Evolutionary conservation across 2,888 invertebrate species (phyloP), one percentile per base, ranked within the genome.

Genomic region (Iphiclides podalirius): DNA sequence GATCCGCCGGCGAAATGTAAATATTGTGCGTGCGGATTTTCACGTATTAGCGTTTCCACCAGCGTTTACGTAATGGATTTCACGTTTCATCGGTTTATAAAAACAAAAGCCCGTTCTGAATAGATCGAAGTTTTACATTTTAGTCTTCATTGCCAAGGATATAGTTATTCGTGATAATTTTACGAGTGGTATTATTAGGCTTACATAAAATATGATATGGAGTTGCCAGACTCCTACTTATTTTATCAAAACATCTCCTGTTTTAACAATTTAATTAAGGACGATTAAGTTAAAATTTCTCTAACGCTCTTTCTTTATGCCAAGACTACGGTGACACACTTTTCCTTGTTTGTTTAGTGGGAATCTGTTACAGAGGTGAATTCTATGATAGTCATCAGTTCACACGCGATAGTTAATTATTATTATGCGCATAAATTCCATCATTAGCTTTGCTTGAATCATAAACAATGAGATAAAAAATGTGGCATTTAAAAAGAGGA

Each of bases 331-430:
- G 8, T 51, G 50, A 45, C 50, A 45, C 36, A 51, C 50, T 51
- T 51, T 44, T 51, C 45, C 50, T 41, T 45, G 36, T 45, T 51
- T 45, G 45, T 45, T 36, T 36, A 45, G 50, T 51, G 50, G 50
- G 50, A 51, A 51, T 23, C 26, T 41, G 17, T 45, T 51, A 36
- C 41, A 12, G 40, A 31, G 36, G 45, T 17, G 34, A 45, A 51
- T 51, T 23, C 50, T 31, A 8, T 23, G 50, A 51, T 45, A 45
- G 35, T 13, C 33, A 48, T 49, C 43, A 28, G 36, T 45, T 51
- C 50, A 33, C 50, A 51, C 50, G 45, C 50, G 37, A 50, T 40
- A 50, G 23, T 33, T 50, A 14, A 41, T 45, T 13, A 16, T 45
- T 41, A 41, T 49, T 45, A 45, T 51, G 40, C 44, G 40, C 35